Percentiles rank a stretch among this genome's conserved stretches.
These are phyloP conservation scores for Bostrychus sinensis DNA, from an alignment of 2,113 vertebrate species.

Conservation along the genomic window DNA sequence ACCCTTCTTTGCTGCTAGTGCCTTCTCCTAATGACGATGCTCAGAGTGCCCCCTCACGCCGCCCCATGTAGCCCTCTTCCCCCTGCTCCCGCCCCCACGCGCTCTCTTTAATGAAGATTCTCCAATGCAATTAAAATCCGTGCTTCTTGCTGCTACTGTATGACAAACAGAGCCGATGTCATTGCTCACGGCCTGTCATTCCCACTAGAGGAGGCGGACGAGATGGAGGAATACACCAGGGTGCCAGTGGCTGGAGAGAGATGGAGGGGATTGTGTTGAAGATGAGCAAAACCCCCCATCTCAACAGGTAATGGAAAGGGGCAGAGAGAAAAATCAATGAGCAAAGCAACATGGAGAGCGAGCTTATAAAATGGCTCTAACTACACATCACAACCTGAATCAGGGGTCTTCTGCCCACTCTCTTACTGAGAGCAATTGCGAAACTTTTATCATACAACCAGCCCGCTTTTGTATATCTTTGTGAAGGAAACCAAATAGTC, in stretches of 20 bases:
- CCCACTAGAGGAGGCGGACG: constrained; percentile 57
- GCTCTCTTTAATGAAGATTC: constrained; percentile 98
- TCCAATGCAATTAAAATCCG: constrained; percentile 96
- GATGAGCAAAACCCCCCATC: constrained; percentile 61
- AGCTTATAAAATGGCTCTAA: constrained; percentile 74
- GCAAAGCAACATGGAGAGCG: constrained; percentile 68
- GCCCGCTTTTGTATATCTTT: constrained; percentile 9
- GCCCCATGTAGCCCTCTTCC: constrained; percentile 52
- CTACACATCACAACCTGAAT: constrained; percentile 61
- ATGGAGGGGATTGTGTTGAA: constrained; percentile 64
- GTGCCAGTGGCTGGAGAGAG: constrained; percentile 66
- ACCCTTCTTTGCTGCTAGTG: constrained; percentile 82
- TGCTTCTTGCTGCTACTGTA: constrained; percentile 85
- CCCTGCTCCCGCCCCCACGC: constrained; percentile 79
- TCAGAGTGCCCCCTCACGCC: constrained; percentile 75
- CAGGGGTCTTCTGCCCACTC: constrained; percentile 48
- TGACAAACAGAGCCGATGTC: constrained; percentile 76
- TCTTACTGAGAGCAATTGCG: constrained; percentile 44
- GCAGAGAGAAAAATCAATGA: constrained; percentile 78
- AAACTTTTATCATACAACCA: constrained; percentile 52
- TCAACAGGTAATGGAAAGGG: constrained; percentile 80
- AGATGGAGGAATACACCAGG: constrained; percentile 76
- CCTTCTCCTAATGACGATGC: constrained; percentile 92
- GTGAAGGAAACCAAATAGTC: constrained; percentile 28
- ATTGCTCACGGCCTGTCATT: constrained; percentile 77